Evolutionary conservation across 2,113 vertebrate genomes (phyloP).

Genomic region (Numenius arquata): DNA sequence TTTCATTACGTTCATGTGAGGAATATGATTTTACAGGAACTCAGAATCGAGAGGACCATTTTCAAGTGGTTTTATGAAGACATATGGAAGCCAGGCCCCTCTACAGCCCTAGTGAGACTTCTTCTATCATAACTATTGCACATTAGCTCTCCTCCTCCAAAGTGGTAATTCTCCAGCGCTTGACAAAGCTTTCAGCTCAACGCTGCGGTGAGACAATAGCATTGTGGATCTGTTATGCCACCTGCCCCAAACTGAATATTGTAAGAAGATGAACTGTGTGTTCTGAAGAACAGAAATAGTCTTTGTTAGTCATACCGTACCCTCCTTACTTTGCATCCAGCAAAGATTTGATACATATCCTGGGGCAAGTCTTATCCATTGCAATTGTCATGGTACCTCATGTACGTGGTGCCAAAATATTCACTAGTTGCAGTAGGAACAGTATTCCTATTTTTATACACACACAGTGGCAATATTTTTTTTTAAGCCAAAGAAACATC

Average conservation of each 20-base stretch:
- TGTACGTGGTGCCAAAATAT: background rate
- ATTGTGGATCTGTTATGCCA: background rate
- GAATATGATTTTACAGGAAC: background rate
- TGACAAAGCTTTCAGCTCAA: constrained; percentile 15
- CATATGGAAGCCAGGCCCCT: background rate
- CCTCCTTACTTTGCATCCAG: background rate
- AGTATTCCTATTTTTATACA: background rate
- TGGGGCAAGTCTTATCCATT: background rate
- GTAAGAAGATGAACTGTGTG: background rate
- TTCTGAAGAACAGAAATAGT: background rate
- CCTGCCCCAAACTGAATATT: constrained; percentile 11
- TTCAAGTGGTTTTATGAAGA: constrained; percentile 32
- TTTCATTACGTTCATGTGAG: background rate
- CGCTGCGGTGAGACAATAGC: background rate
- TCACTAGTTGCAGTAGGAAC: background rate
- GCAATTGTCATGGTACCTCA: background rate
- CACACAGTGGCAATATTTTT: background rate
- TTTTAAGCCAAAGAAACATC: background rate
- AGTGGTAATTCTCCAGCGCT: background rate
- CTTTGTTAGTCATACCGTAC: background rate
- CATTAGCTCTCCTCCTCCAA: background rate
- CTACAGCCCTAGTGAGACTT: background rate
- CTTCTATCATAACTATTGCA: background rate
- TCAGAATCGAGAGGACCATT: background rate
- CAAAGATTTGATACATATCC: background rate